phyloP scores from a whole-genome alignment of 2,113 vertebrate genomes.

The human region GRCh38 chrX:10556001-10556500 shows the following conservation, averaged over 20 bases:
- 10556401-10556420: constrained; percentile 23
- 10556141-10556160: background rate
- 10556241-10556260: background rate
- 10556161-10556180: background rate
- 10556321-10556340: too few relatives aligned
- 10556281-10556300: background rate
- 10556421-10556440: constrained; percentile 24
- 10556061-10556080: background rate
- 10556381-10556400: background rate
- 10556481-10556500: constrained; percentile 35
- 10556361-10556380: background rate
- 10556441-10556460: constrained; percentile 57
- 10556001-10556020: background rate
- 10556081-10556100: background rate
- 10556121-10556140: background rate
- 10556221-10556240: background rate
- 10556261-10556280: background rate
- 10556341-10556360: background rate
- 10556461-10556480: constrained; percentile 40
- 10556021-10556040: background rate
- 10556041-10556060: background rate
- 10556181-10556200: background rate
- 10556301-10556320: background rate
- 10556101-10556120: background rate
- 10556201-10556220: background rate